Base-by-base conservation (phyloP, 2,888 invertebrate genomes). In the Parochlus steinenii region DNA sequence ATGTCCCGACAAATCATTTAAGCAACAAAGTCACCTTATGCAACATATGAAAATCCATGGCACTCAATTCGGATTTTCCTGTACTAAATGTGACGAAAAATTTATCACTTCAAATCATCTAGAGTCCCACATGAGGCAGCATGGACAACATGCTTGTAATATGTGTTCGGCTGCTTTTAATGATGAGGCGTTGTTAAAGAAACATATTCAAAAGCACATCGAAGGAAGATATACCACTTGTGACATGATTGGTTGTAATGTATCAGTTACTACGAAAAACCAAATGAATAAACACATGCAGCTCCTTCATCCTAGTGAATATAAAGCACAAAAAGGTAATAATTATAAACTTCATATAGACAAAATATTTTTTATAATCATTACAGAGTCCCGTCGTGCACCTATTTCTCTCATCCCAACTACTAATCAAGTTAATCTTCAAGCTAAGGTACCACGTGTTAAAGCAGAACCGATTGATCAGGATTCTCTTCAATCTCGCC, bases 11-110 rank as follows among this genome's bases (percentile, higher is more conserved):
- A 58, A 58, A 46, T 56, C 56, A 34, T 58, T 59, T 30, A 58
- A 58, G 41, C 52, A 57, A 33, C 59, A 58, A 43, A 56, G 56
- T 1, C 58, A 58, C 39, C 42, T 58, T 38, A 56, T 56, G 24
- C 55, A 56, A 42, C 58, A 58, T 43, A 58, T 59, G 58, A 59
- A 57, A 44, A 53, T 55, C 3, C 58, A 58, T 31, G 59, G 59
- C 1, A 34, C 56, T 40, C 56, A 55, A 33, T 58, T 57, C 43
- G 58, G 58, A 4, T 58, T 49, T 31, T 55, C 57, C 41, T 58
- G 58, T 43, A 47, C 48, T 31, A 58, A 58, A 41, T 58, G 58
- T 41, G 58, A 58, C 41, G 59, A 58, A 47, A 58, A 58, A 46
- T 58, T 59, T 44, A 43, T 58, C 39, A 56, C 58, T 40, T 53